Evolutionary conservation across 2,113 vertebrate species (phyloP).

Genomic region (Pseudorectes ferrugineus): DNA sequence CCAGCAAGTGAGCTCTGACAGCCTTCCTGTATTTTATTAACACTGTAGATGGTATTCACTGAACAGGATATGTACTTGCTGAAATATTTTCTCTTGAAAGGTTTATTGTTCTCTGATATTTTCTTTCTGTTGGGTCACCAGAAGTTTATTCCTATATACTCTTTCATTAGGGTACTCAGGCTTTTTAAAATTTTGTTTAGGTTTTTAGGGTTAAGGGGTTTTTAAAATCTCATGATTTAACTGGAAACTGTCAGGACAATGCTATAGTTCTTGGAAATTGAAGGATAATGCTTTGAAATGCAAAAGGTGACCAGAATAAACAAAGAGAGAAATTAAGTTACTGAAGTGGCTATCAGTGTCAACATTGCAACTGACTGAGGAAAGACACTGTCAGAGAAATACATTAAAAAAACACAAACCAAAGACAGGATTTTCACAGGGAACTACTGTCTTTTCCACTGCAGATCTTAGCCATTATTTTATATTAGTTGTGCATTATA

Average conservation of each 20-base stretch:
- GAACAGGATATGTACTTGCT: constrained; percentile 22
- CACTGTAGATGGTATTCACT: neutral
- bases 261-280: neutral
- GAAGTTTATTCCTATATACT: neutral
- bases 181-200: neutral
- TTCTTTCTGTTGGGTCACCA: constrained; percentile 24
- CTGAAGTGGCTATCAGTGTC: neutral
- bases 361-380: neutral
- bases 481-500: neutral
- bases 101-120: constrained; percentile 47
- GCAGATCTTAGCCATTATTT: neutral
- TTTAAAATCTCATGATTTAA: neutral
- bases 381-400: neutral
- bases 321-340: neutral
- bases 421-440: neutral
- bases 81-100: constrained; percentile 40
- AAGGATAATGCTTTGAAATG: neutral
- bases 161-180: neutral
- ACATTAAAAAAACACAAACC: neutral
- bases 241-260: neutral
- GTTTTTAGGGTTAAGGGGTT: neutral
- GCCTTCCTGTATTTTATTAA: constrained; percentile 24
- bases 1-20: neutral
- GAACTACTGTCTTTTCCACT: neutral
- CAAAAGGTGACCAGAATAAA: neutral